Percentiles rank a stretch among this genome's conserved stretches.
Evolutionary conservation across 2,797 vertebrate species (phyloP).

Genomic region (Dryobates pubescens): DNA sequence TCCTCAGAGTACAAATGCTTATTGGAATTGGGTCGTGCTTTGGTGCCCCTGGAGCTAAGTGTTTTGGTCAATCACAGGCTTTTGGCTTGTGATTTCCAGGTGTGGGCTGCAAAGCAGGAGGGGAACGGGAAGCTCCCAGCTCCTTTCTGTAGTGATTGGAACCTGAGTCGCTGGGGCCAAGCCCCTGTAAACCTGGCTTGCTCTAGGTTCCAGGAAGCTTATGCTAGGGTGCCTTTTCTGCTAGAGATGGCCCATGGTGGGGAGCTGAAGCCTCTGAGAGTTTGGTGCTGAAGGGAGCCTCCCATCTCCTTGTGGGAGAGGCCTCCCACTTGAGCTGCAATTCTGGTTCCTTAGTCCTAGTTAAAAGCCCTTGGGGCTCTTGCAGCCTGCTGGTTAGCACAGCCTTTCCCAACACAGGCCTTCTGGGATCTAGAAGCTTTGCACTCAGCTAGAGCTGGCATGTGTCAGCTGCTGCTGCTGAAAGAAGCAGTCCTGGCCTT

Average conservation of each 20-base stretch:
- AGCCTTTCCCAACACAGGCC: neutral
- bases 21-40: neutral
- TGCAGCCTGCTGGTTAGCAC: neutral
- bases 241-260: neutral
- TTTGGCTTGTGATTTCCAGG: neutral
- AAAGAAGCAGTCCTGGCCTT: conserved; percentile 13
- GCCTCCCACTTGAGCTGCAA: neutral
- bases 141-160: neutral
- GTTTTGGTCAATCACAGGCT: neutral
- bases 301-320: neutral
- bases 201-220: neutral
- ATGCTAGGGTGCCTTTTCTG: rapidly evolving
- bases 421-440: neutral
- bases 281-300: neutral
- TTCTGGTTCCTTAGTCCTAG: neutral
- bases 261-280: neutral
- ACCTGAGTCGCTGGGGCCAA: neutral
- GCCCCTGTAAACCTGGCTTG: neutral
- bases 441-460: neutral
- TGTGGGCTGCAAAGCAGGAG: neutral
- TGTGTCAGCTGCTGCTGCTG: conserved; percentile 33
- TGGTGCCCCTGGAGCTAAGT: neutral
- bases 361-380: neutral
- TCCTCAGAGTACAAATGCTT: neutral
- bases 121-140: neutral